Conservation (phyloP, 2,888 invertebrate species). For the Pachliopta kotzebuea region DNA sequence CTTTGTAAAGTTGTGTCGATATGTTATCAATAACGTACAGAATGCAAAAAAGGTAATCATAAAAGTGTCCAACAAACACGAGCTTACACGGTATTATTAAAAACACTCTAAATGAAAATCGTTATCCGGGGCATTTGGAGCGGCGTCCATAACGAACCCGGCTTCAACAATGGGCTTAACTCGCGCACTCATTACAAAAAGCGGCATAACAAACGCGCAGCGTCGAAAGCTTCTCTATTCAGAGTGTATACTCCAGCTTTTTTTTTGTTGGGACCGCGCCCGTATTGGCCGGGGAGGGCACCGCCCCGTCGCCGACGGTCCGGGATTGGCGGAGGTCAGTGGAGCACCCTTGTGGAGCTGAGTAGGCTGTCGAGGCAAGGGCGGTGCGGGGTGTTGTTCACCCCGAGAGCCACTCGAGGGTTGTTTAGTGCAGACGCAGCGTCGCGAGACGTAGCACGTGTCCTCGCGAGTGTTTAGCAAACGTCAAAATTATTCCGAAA, state of each 20-base stretch:
- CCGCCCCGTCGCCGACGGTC: conserved; percentile 62
- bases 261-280: conserved; percentile 72
- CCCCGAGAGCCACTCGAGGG: conserved; percentile 80
- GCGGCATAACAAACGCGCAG: conserved; percentile 78
- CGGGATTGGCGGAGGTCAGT: conserved; percentile 63
- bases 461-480: conserved; percentile 56
- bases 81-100: conserved; percentile 75
- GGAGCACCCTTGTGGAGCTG: conserved; percentile 76
- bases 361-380: conserved; percentile 79
- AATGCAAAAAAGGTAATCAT: conserved; percentile 39
- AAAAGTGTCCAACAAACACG: conserved; percentile 49
- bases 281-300: conserved; percentile 60
- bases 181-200: conserved; percentile 80
- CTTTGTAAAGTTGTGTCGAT: conserved; percentile 25
- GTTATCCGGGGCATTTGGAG: conserved; percentile 74
- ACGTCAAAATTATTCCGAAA: conserved; percentile 76
- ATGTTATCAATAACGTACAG: conserved; percentile 4
- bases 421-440: conserved; percentile 77
- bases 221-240: conserved; percentile 78
- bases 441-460: conserved; percentile 76
- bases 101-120: conserved; percentile 79
- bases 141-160: conserved; percentile 77
- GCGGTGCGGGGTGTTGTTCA: conserved; percentile 78
- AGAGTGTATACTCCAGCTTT: conserved; percentile 78
- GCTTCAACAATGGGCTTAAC: conserved; percentile 79